phyloP scores from a whole-genome alignment of 2,113 vertebrate species.

The Hemiprocne comata region DNA sequence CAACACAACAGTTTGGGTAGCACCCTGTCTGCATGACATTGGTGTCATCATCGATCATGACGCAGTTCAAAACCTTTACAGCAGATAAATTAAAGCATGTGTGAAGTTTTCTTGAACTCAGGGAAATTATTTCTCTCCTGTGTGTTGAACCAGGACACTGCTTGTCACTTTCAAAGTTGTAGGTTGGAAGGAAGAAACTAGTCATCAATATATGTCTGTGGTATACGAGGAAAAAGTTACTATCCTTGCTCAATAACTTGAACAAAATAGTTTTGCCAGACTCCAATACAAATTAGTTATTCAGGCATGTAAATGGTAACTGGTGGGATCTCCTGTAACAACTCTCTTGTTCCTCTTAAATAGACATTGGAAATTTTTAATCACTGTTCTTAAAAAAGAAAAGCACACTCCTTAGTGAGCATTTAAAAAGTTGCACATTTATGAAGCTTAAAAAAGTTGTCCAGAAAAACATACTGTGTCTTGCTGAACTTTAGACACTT shows the following conservation, averaged over 20 bases:
- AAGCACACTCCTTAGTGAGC: not conserved
- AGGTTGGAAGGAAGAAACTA: not conserved
- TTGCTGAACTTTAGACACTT: not conserved
- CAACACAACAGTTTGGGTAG: fast-evolving
- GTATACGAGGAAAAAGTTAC: not conserved
- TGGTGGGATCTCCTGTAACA: not conserved
- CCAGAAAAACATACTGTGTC: not conserved
- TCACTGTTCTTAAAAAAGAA: not conserved
- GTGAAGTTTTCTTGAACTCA: not conserved
- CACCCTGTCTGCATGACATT: not conserved
- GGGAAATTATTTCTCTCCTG: not conserved
- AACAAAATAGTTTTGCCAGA: not conserved
- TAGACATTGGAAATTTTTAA: not conserved
- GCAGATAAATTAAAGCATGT: not conserved
- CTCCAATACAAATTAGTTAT: not conserved
- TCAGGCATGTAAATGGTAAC: not conserved
- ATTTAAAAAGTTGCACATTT: not conserved
- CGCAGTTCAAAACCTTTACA: not conserved
- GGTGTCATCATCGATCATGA: not conserved
- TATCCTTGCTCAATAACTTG: not conserved
- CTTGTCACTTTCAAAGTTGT: not conserved
- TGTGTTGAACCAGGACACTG: not conserved
- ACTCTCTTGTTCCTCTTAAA: not conserved
- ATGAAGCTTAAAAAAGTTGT: not conserved
- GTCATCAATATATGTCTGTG: not conserved